Base-by-base conservation (phyloP, 2,113 vertebrate species). In the Dendropsophus ebraccatus region DNA sequence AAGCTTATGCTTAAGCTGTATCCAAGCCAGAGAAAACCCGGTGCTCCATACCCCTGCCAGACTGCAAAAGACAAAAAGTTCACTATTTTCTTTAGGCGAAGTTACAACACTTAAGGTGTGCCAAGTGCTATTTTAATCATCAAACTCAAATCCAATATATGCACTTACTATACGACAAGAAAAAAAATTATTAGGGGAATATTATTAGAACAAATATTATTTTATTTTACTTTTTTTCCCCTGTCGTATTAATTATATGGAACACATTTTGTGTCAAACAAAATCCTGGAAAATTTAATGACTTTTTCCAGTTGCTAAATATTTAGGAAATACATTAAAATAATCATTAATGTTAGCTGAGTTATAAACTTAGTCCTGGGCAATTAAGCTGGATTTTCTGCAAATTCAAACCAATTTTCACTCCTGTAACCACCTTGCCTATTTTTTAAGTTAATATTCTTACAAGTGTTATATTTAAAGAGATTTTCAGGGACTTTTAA, bases 1-100 rank as follows among this genome's bases (percentile, higher is more conserved):
- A 70, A 65, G 84, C 84, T 86, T 86, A 86, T 80, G 76, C 30
- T 86, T 86, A 86, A 86, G 65, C 84, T 80, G 84, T 73, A 79
- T 4, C 10, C 76, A 69, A 69, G 84, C 84, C 84, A 86, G 65
- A 86, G 50, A 81, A 72, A 86, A 80, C 23, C 70, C 32, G 70
- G 16, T 11, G n/a, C 76, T 73, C 67, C 23, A 79, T 30, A 37
- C n/a, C 50, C 62, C 56, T 86, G 76, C 84, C 76, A 81, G 65
- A 81, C 62, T 73, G 32, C 9, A 80, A 86, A 62, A 76, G 84
- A 80, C 84, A 86, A 81, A 81, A 86, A 79, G 62, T 86, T 86
- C 65, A 80, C 35, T 80, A 81, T 86, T 86, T 86, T 54, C 50
- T 19, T 86, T 86, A 70, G 84, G 84, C 84, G 47, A 77, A 80